Evolutionary conservation across 2,888 invertebrate species (phyloP), one percentile per base, ranked within the genome.

Genomic region (Boloria euphrosyne): DNA sequence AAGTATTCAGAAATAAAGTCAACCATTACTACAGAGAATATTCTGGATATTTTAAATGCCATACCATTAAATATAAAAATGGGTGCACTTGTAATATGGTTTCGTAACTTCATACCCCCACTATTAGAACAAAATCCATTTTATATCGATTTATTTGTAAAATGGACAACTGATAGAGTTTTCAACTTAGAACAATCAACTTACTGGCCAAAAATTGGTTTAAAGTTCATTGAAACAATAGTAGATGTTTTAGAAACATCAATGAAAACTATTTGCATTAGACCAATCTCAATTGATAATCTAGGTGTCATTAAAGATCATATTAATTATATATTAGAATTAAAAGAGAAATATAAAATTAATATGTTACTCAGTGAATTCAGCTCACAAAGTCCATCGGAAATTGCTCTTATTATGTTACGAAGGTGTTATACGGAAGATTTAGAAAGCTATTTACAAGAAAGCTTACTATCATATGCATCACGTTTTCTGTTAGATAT

Each of bases 191-290:
- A 93, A 75, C 84, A 88, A 67, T 90, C 92, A 44, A 74, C 80
- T 65, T 91, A 91, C 76, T 93, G 93, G 93, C 93, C 93, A 31
- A 92, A 93, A 82, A 90, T 93, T 71, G 93, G 92, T 2, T 76
- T 89, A 7, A 92, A 89, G 75, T 91, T 90, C 73, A 82, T 89
- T 72, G 86, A 88, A 72, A 86, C 89, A 74, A 80, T 91, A 55
- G 78, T 82, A 67, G 69, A 71, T 62, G 84, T 91, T 54, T 75
- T 92, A 58, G 86, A 89, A 77, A 78, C 75, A 47, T 90, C 90
- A 49, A 73, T 87, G 62, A 89, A 85, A 78, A 82, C 83, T 16
- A 85, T 91, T 69, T 76, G 83, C 60, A 73, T 92, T 51, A 80
- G 87, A 67, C 92, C 91, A 52, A 81, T 88, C 71, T 89, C 91